A percentile compares a stretch with the other conserved stretches of the same genome.
Evolutionary conservation across 2,888 invertebrate species (phyloP).

Genomic region (Rhabditoides inermis): DNA sequence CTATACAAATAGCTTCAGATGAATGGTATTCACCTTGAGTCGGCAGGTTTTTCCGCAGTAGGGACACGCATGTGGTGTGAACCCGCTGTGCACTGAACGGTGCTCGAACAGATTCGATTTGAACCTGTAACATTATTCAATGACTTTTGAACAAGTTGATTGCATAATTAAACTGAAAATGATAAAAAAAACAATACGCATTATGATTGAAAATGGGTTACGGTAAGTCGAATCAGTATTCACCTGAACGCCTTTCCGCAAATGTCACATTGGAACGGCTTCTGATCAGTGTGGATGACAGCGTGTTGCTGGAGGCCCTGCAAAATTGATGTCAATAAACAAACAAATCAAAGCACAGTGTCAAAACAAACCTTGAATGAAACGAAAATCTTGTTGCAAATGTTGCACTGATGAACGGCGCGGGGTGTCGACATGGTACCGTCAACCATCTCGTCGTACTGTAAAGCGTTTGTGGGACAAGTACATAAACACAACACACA

Average conservation of each 20-base stretch:
- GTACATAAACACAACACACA: no score
- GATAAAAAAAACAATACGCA: no score
- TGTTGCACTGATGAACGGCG: slow-evolving; percentile 50
- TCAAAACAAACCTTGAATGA: slow-evolving; percentile 45
- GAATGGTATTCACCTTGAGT: no score
- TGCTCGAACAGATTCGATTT: slow-evolving; percentile 53
- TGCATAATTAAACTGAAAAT: no score
- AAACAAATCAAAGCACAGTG: not conserved
- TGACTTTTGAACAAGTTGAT: no score
- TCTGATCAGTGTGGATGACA: slow-evolving; percentile 52
- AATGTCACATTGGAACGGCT: slow-evolving; percentile 51
- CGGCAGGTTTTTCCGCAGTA: slow-evolving; percentile 52
- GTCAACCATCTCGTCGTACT: no score
- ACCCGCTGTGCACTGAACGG: slow-evolving; percentile 49
- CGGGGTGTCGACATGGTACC: slow-evolving; percentile 20
- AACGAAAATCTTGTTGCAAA: slow-evolving; percentile 52
- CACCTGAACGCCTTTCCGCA: slow-evolving; percentile 46
- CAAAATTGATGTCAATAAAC: not conserved
- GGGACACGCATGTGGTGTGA: slow-evolving; percentile 49
- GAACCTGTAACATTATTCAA: no score
- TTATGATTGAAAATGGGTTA: no score
- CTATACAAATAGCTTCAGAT: no score
- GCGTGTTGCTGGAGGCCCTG: slow-evolving; percentile 50
- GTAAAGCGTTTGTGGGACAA: no score
- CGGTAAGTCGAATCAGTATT: no score